A percentile compares a stretch with the other conserved stretches of the same genome.
Conservation (phyloP, 2,888 invertebrate species). For the Amiota minor region DNA sequence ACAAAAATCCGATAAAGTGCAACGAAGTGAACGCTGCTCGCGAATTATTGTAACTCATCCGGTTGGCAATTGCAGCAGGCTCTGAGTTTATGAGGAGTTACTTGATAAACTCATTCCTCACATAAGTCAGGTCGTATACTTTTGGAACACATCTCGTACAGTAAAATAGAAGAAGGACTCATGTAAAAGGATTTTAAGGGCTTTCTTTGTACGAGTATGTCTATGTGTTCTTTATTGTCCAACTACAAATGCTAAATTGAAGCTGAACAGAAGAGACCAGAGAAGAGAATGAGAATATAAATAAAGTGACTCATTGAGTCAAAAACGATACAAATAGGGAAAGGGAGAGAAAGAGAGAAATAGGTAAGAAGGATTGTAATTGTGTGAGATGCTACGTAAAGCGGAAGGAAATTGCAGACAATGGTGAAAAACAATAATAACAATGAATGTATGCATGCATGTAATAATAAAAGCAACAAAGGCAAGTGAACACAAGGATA, state of each 20-base stretch:
- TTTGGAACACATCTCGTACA: constrained; percentile 28
- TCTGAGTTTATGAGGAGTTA: no score
- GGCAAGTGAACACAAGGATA: not conserved
- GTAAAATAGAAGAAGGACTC: not conserved
- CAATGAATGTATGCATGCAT: constrained; percentile 29
- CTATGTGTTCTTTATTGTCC: constrained; percentile 11
- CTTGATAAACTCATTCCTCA: no score
- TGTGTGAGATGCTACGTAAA: not conserved
- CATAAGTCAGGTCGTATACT: no score
- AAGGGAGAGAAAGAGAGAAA: constrained; percentile 14
- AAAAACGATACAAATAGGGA: no score
- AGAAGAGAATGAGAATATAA: constrained; percentile 14
- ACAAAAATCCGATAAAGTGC: no score
- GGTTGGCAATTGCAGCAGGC: no score
- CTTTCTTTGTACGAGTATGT: not conserved
- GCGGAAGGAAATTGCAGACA: constrained; percentile 51
- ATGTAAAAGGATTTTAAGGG: constrained; percentile 33
- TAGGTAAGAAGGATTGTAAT: no score
- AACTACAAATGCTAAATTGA: not conserved
- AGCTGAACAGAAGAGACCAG: not conserved
- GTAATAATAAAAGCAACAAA: constrained; percentile 34
- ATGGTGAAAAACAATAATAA: constrained; percentile 49
- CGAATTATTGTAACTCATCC: no score
- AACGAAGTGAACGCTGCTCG: no score
- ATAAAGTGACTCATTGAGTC: constrained; percentile 1